phyloP scores from a whole-genome alignment of 2,888 invertebrate species.

The Anagyrus pseudococci region DNA sequence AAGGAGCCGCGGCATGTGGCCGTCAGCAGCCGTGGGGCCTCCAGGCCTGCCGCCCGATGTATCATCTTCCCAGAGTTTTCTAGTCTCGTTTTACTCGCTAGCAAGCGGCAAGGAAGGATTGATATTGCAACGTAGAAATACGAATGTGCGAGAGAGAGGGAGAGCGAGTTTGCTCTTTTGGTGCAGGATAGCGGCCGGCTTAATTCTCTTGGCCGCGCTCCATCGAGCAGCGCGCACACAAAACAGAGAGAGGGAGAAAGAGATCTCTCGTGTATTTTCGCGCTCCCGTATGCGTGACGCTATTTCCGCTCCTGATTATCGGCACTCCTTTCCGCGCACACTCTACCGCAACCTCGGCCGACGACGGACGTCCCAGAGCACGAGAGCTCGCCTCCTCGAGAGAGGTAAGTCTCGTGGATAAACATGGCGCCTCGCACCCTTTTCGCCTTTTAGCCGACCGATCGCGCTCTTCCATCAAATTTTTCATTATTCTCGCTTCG shows the following conservation, averaged over 20 bases:
- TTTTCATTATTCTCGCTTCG: no score
- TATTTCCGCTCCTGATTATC: slow-evolving; percentile 50
- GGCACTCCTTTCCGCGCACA: slow-evolving; percentile 45
- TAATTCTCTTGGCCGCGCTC: slow-evolving; percentile 32
- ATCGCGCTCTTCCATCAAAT: no score
- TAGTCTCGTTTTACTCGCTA: no score
- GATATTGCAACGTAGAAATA: no score
- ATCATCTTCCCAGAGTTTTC: no score
- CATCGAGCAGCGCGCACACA: slow-evolving; percentile 34
- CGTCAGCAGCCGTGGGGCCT: background rate
- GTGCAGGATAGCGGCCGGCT: background rate
- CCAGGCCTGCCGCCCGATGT: background rate
- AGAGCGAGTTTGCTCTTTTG: background rate
- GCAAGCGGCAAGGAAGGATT: no score
- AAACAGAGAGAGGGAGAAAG: slow-evolving; percentile 15
- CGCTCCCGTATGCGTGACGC: slow-evolving; percentile 44
- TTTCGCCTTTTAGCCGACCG: no score
- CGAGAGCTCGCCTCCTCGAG: no score
- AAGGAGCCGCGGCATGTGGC: background rate
- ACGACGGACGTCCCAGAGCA: no score
- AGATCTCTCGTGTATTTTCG: no score
- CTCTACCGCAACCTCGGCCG: background rate
- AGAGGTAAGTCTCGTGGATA: no score
- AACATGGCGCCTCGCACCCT: no score
- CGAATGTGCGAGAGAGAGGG: background rate